Percentiles rank a stretch among this genome's conserved stretches.
phyloP scores from a whole-genome alignment of 2,888 invertebrate species.

The Nebria salina region DNA sequence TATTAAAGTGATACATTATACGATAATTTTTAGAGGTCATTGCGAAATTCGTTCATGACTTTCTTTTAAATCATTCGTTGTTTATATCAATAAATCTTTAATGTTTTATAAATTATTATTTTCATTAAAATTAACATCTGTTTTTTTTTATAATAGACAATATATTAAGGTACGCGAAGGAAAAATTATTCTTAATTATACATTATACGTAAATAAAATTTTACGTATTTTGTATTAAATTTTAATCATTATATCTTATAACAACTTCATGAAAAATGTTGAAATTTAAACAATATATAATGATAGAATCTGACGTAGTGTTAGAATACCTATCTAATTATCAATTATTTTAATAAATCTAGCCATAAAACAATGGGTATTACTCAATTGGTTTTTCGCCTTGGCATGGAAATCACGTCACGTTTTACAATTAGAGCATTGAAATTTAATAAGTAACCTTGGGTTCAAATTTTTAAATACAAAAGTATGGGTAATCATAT shows the following conservation, averaged over 20 bases:
- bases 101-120: not conserved
- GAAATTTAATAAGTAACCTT: constrained; percentile 6
- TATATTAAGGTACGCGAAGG: no score
- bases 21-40: not conserved
- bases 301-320: constrained; percentile 8
- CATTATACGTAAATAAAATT: no score
- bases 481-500: not conserved
- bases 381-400: constrained; percentile 34
- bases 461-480: not conserved
- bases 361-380: constrained; percentile 5
- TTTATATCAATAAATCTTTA: not conserved
- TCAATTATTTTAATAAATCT: constrained; percentile 4
- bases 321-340: constrained; percentile 7
- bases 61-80: not conserved
- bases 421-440: constrained; percentile 42
- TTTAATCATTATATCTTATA: not conserved
- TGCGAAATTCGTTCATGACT: not conserved
- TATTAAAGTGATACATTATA: not conserved
- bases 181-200: no score
- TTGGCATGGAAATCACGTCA: constrained; percentile 26
- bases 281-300: not conserved
- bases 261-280: not conserved
- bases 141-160: no score
- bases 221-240: no score
- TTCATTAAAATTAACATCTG: not conserved